A percentile compares a stretch with the other conserved stretches of the same genome.
phyloP scores from a whole-genome alignment of 30 jellyfish, hydroid and myxozoan species.

The Morbakka virulenta region DNA sequence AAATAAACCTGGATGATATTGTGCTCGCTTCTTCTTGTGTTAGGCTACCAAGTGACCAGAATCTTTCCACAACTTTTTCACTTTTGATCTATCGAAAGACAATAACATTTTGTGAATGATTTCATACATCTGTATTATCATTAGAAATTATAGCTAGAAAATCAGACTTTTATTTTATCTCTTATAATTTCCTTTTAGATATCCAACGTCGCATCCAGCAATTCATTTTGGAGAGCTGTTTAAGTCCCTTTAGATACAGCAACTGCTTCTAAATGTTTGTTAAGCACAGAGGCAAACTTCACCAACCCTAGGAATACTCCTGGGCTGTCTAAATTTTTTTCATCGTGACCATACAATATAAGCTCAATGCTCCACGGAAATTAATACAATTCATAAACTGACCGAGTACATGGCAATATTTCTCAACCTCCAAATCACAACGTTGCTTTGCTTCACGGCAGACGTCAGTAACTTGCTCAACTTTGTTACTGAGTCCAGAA shows the following conservation, averaged over 20 bases:
- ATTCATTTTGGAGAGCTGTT: constrained; percentile 40
- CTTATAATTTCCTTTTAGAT: not conserved
- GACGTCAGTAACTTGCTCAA: no score
- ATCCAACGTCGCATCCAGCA: constrained; percentile 22
- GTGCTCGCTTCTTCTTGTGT: constrained; percentile 38
- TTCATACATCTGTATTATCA: constrained; percentile 30
- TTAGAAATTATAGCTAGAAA: constrained; percentile 20
- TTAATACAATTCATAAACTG: no score
- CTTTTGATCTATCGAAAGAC: constrained; percentile 25
- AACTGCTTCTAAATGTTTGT: constrained; percentile 28
- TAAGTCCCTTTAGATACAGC: constrained; percentile 20
- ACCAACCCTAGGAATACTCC: constrained; percentile 5
- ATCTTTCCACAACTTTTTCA: constrained; percentile 31
- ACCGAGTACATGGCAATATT: no score
- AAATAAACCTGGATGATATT: constrained; percentile 7
- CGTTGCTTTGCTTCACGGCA: no score
- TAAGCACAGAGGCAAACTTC: constrained; percentile 6
- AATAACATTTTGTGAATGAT: constrained; percentile 15
- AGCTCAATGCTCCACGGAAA: no score
- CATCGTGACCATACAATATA: no score
- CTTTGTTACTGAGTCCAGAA: no score
- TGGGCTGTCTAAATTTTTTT: no score
- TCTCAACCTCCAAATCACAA: no score
- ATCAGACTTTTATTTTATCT: constrained; percentile 1
- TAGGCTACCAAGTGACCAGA: constrained; percentile 14